These are phyloP conservation scores for Eucera pruinosa DNA, from an alignment of 2,888 invertebrate species.

Conservation along the genomic window DNA sequence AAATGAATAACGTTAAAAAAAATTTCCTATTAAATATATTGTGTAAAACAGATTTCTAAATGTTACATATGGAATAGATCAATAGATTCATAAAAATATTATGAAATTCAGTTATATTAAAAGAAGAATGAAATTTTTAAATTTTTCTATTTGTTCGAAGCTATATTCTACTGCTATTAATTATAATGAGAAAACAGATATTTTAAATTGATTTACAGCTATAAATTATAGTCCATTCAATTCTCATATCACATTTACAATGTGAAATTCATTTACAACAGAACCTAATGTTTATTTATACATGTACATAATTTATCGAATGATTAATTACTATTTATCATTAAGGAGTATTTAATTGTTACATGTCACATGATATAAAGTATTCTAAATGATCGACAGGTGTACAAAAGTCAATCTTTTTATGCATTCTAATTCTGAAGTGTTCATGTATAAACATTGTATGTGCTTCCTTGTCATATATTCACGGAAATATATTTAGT, in stretches of 20 bases:
- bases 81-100: not conserved
- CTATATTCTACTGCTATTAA: too few species aligned
- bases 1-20: not conserved
- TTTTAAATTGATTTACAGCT: too few species aligned
- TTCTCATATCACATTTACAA: not conserved
- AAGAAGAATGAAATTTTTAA: too few species aligned
- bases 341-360: conserved; percentile 3
- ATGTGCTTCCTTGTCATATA: conserved; percentile 10
- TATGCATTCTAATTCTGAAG: not conserved
- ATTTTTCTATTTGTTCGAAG: too few species aligned
- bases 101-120: not conserved
- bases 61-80: too few species aligned
- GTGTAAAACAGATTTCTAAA: not conserved
- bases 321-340: not conserved
- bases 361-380: not conserved
- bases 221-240: too few species aligned
- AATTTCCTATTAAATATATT: too few species aligned
- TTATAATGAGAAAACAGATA: too few species aligned
- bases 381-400: conserved; percentile 1
- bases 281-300: not conserved
- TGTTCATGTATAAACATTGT: conserved; percentile 14
- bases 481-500: not conserved
- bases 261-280: not conserved
- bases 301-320: not conserved
- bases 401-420: not conserved